Percentiles rank a stretch among this genome's conserved stretches.
phyloP scores from a whole-genome alignment of 2,113 vertebrate genomes.

The Scomber japonicus region DNA sequence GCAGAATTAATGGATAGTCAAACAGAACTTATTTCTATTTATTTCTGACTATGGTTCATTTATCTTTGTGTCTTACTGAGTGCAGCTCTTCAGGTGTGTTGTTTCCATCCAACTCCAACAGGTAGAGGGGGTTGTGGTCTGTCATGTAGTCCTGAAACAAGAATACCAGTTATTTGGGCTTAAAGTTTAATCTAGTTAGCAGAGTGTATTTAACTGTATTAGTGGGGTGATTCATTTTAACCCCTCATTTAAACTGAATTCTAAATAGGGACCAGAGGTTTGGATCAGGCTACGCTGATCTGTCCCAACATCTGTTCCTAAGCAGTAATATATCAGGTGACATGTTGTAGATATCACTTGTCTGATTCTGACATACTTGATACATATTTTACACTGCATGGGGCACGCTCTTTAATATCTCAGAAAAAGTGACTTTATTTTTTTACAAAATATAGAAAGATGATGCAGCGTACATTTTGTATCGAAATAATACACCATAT shows the following conservation, averaged over 20 bases:
- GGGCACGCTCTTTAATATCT: too few relatives aligned
- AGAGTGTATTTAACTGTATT: not conserved
- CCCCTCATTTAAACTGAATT: not conserved
- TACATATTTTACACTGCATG: not conserved
- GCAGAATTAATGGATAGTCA: not conserved
- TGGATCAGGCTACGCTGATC: not conserved
- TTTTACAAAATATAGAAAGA: too few relatives aligned
- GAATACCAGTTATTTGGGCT: not conserved
- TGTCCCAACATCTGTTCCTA: not conserved
- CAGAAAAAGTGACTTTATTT: too few relatives aligned
- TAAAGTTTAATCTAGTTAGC: too few relatives aligned
- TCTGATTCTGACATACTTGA: not conserved
- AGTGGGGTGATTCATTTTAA: not conserved
- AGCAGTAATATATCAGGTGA: not conserved
- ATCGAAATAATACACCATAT: not conserved
- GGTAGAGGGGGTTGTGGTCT: constrained; percentile 84
- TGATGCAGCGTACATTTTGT: not conserved
- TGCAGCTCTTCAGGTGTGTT: constrained; percentile 85
- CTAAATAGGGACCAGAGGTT: not conserved
- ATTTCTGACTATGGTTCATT: not conserved
- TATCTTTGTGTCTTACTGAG: constrained; percentile 72
- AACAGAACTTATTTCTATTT: too few relatives aligned
- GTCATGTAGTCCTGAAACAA: constrained; percentile 88
- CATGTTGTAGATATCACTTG: not conserved
- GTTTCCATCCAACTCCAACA: constrained; percentile 93